Evolutionary conservation across 2,113 vertebrate genomes (phyloP), one percentile per base, ranked within the genome.

Genomic region (Rhineura floridana): DNA sequence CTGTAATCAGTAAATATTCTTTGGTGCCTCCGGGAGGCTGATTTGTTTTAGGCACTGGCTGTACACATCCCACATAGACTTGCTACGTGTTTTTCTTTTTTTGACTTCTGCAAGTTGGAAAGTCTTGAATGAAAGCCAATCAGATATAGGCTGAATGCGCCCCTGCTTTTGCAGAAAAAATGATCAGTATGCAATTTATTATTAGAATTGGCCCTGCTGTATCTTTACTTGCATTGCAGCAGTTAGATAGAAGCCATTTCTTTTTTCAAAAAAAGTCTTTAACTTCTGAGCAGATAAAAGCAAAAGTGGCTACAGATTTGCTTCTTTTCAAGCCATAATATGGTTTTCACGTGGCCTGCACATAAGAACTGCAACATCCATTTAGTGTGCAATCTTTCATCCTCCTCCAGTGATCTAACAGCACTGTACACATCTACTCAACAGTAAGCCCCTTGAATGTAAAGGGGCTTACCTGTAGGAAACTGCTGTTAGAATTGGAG

Each of bases 111-210:
- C 93, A 92, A 87, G 86, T 91, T 88, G 83, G 85, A 80, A 91
- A 90, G 85, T 92, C 84, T 91, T 94, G 95, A 93, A 87, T 83
- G 50, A 78, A n/a, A 89, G 94, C 95, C 95, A 95, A 91, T 95
- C 93, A 94, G 94, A 94, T 93, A 92, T 39, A 94, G 86, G 85
- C 86, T 88, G 93, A 91, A 91, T 93, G 48, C 46, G 88, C 85
- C 62, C 91, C 85, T 86, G 89, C 92, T 83, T 88, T 65, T 85
- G 84, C 72, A 88, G 89, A 93, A 93, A 81, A 90, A 91, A 92
- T 3, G 3, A 91, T 92, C 91, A 86, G 87, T 36, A 0, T 84
- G 88, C 86, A 88, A 87, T 93, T 93, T 93, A 92, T 94, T 95
- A 93, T 91, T 94, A 93, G 91, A 95, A 90, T 42, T 85, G 44